A percentile compares a stretch with the other conserved stretches of the same genome.
Conservation (phyloP, 2,888 invertebrate genomes). For the Rotaria macrura region DNA sequence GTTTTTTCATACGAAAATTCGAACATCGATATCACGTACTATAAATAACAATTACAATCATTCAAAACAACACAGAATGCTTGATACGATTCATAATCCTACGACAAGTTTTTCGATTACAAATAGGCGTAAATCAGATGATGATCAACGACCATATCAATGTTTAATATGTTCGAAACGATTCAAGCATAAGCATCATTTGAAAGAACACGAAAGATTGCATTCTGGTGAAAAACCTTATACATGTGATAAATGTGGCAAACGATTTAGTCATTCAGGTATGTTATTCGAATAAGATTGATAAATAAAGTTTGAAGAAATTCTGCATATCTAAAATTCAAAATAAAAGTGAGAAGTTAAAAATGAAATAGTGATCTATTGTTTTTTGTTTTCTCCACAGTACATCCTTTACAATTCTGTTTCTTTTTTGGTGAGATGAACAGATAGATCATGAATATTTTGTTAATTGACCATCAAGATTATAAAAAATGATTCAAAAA, state of each 20-base stretch:
- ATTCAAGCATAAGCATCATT: constrained; percentile 33
- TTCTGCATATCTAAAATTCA: too few relatives aligned
- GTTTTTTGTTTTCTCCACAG: too few relatives aligned
- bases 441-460: too few relatives aligned
- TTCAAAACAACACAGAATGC: background rate
- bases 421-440: too few relatives aligned
- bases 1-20: background rate
- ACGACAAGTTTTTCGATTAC: background rate
- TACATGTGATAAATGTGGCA: constrained; percentile 28
- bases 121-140: background rate
- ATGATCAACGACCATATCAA: constrained; percentile 5
- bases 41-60: background rate
- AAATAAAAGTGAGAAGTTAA: too few relatives aligned
- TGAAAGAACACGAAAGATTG: constrained; percentile 33
- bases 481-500: too few relatives aligned
- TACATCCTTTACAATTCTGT: too few relatives aligned
- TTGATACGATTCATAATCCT: too few relatives aligned
- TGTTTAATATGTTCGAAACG: constrained; percentile 23
- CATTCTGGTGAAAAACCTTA: constrained; percentile 34
- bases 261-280: constrained; percentile 33
- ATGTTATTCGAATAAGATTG: too few relatives aligned
- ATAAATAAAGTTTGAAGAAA: too few relatives aligned
- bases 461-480: too few relatives aligned
- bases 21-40: background rate
- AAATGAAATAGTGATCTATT: too few relatives aligned